Conservation (phyloP, 1,140 invertebrate species). For the Pinna nobilis region DNA sequence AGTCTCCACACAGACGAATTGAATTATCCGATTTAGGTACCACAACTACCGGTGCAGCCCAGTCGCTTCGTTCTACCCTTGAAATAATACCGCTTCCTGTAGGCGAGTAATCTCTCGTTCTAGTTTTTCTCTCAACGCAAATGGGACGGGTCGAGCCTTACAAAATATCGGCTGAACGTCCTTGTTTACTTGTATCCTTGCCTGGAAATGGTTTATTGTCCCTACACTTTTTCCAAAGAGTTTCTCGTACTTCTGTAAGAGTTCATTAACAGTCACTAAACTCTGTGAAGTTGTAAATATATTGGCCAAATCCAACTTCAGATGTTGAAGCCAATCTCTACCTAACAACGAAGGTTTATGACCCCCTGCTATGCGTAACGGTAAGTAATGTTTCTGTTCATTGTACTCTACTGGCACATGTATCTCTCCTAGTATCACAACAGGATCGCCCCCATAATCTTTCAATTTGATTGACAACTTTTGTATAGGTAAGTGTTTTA, state of each 20-base stretch:
- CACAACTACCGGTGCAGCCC: constrained; percentile 77
- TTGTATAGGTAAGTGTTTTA: not conserved
- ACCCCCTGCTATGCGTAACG: not conserved
- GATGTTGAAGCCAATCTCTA: constrained; percentile 30
- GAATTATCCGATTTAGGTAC: constrained; percentile 74
- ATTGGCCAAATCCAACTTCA: constrained; percentile 16
- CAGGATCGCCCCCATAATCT: constrained; percentile 8
- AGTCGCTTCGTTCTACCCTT: constrained; percentile 72
- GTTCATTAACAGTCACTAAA: not conserved
- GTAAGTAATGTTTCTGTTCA: not conserved
- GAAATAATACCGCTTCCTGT: constrained; percentile 65
- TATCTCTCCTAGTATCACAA: not conserved
- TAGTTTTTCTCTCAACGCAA: constrained; percentile 68
- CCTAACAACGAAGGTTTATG: constrained; percentile 28
- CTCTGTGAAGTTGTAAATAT: not conserved
- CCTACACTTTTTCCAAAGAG: not conserved
- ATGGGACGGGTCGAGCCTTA: constrained; percentile 64
- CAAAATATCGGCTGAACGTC: constrained; percentile 26
- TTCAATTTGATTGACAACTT: not conserved
- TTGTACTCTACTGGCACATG: constrained; percentile 1
- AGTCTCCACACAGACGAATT: constrained; percentile 77
- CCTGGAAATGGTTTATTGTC: constrained; percentile 16
- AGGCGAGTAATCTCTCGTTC: constrained; percentile 70
- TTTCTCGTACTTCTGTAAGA: not conserved
- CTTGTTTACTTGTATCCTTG: not conserved